A percentile compares a stretch with the other conserved stretches of the same genome.
These are phyloP conservation scores for Ochotona curzoniae DNA, from an alignment of 2,113 vertebrate genomes.

Conservation along the genomic window DNA sequence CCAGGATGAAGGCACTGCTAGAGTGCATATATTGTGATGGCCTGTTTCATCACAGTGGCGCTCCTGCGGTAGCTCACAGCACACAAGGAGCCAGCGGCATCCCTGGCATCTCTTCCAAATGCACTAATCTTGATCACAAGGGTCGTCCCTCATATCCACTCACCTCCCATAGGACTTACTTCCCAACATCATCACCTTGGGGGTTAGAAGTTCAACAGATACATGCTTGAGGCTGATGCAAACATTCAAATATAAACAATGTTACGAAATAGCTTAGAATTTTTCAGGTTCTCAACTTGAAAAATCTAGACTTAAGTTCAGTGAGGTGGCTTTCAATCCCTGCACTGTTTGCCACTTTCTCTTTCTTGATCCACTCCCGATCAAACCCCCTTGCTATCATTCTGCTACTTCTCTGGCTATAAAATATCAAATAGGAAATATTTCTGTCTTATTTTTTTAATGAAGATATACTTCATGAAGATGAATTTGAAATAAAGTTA, in stretches of 20 bases:
- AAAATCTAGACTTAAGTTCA: not conserved
- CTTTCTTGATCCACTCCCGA: not conserved
- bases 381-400: not conserved
- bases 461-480: no score
- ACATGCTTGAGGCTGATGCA: not conserved
- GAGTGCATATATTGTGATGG: not conserved
- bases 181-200: not conserved
- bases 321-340: not conserved
- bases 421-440: not conserved
- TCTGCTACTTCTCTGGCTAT: not conserved
- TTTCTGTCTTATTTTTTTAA: not conserved
- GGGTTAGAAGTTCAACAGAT: not conserved
- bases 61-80: not conserved
- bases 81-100: fast-evolving
- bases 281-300: not conserved
- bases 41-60: not conserved
- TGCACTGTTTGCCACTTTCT: not conserved
- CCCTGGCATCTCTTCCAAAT: not conserved
- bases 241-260: not conserved
- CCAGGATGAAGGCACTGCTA: not conserved
- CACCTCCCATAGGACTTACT: fast-evolving
- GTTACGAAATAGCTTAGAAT: not conserved
- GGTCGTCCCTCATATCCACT: not conserved
- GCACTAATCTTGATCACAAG: not conserved
- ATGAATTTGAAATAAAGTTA: no score